A percentile compares a stretch with the other conserved stretches of the same genome.
Conservation (phyloP, 1,140 invertebrate genomes). For the Lethrus apterus region DNA sequence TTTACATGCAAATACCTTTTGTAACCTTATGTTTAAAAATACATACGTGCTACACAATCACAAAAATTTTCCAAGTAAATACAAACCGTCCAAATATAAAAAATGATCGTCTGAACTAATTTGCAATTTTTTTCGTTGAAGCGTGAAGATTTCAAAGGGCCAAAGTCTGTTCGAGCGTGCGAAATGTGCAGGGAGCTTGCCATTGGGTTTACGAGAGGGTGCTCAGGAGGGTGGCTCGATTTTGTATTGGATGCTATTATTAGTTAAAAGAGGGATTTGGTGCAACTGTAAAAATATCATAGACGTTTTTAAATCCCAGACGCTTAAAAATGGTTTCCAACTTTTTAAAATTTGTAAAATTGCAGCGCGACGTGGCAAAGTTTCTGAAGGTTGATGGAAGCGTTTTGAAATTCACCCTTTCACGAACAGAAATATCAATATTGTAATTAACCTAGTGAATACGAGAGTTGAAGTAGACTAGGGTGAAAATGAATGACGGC, state of each 20-base stretch:
- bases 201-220: slow-evolving; percentile 1
- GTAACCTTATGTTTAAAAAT: too few species aligned
- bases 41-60: too few species aligned
- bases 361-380: too few species aligned
- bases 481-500: slow-evolving; percentile 10
- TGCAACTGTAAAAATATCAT: slow-evolving; percentile 9
- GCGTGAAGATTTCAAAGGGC: not conserved
- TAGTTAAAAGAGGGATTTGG: slow-evolving; percentile 2
- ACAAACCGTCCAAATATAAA: too few species aligned
- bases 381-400: too few species aligned
- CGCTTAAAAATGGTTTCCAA: too few species aligned
- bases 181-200: slow-evolving; percentile 2
- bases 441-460: slow-evolving; percentile 13
- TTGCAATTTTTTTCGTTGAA: slow-evolving; percentile 7
- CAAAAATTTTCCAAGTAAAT: too few species aligned
- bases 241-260: slow-evolving; percentile 8
- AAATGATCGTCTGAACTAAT: slow-evolving; percentile 7
- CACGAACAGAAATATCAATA: slow-evolving; percentile 12
- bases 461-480: slow-evolving; percentile 11
- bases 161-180: slow-evolving; percentile 5
- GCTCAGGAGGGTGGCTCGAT: slow-evolving; percentile 6
- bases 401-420: too few species aligned
- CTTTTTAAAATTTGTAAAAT: too few species aligned
- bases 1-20: too few species aligned
- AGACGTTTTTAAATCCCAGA: slow-evolving; percentile 3